Evolutionary conservation across 2,888 invertebrate genomes (phyloP), one percentile per base, ranked within the genome.

Genomic region (Ferrisia virgata): DNA sequence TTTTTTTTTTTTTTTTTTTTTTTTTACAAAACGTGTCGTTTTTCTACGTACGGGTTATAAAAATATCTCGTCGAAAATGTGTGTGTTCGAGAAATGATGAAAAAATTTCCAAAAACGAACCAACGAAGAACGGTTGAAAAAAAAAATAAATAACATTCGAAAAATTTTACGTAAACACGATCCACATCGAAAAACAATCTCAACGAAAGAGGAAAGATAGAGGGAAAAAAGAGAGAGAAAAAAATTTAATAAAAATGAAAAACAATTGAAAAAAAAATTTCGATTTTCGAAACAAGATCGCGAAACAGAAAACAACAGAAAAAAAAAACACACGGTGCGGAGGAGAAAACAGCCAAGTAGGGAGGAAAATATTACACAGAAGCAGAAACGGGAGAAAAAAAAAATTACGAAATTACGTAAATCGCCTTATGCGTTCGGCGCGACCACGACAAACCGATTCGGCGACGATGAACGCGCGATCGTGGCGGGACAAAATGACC

Each of bases 401-500:
- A 79, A 40, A 79, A 28, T 79, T 22, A 58, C 82, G 64, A 22
- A 39, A 82, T 64, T 64, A 69, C 82, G 84, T 39, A 40, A 82
- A 39, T 33, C 40, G 79, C 76, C 76, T 47, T 53, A 18, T 22
- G 76, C 84, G 53, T 47, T 53, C 78, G 31, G 58, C 78, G 79
- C 79, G 79, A 58, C 78, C 72, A 83, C 83, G 47, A 76, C 84
- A 28, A 33, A 78, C 76, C 31, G 40, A 76, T 76, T 43, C 28
- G 72, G 72, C 83, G 83, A 72, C 40, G 25, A 53, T 33, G 84
- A 40, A 78, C 84, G 78, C 84, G 58, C 84, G 79, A 47, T 53
- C 84, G 84, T 53, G 78, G 58, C 84, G 47, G 78, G 76, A 84
- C 47, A 84, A 79, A 39, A 84, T 84, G 85, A 85, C 85, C 85